Base-by-base conservation (phyloP, 2,113 vertebrate genomes). In the Atractosteus spatula region DNA sequence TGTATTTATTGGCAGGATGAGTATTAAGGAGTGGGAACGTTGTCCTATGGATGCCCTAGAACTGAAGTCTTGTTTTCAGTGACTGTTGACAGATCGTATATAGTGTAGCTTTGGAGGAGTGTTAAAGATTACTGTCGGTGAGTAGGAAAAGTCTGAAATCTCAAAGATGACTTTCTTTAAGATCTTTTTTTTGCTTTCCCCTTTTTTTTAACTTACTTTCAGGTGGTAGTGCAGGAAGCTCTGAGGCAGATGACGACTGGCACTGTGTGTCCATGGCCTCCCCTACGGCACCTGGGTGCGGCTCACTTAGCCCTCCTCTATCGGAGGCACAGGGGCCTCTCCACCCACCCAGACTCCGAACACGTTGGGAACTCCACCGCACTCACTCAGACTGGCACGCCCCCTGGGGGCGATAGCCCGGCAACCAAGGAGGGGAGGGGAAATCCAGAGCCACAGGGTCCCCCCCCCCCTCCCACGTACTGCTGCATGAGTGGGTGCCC, bases 401-500 rank as follows among this genome's bases (percentile, higher is more conserved):
- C 68, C 1, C 51, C 71, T 1, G 14, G 14, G 0, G 0, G 47
- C 29, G 29, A 2, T 0, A 1, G 14, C 4, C 0, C 10, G 0
- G 51, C 7, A 2, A 12, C 0, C 17, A 1, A 2, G 12, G 8
- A 3, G 0, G 11, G n/a, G n/a, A 0, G 2, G 55, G 55, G 12
- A 16, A 0, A 0, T 44, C 12, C 51, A 16, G 59, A 78, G 41
- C 41, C 76, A 8, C 14, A 70, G 0, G 70, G 66, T 12, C 66
- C 90, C 0, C 86, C 91, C 0, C 76, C 80, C 0, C 84, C 94
- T 0, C 96, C 96, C 42, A 89, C 91, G 0, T 90, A 93, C 85
- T 99, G 97, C 87, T 99, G 97, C 68, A 95, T 97, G 87, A 96
- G 94, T 0, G 97, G 97, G 70, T 99, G 97, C 63, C 93, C 94